Evolutionary conservation across 2,113 vertebrate genomes (phyloP).

Genomic region (Sporophila hypoxantha): DNA sequence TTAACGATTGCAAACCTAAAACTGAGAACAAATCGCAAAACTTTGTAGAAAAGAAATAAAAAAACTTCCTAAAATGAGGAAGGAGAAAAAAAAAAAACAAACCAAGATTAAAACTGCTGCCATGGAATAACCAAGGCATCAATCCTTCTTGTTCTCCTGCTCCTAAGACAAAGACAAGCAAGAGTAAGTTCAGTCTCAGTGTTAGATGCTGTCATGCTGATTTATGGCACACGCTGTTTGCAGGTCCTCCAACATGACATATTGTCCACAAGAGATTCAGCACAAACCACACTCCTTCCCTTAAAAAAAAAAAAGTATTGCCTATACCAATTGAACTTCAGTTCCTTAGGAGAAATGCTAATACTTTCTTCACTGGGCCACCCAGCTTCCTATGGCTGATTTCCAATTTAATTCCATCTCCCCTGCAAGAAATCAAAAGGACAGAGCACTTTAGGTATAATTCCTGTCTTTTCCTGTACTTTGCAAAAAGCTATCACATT

Average conservation of each 20-base stretch:
- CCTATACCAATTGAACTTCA: slow-evolving; percentile 23
- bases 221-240: not conserved
- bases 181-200: slow-evolving; percentile 34
- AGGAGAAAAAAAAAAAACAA: not conserved
- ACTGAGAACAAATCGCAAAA: not conserved
- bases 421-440: not conserved
- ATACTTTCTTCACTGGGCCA: not conserved
- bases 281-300: slow-evolving; percentile 6
- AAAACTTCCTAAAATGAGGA: not conserved
- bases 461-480: not conserved
- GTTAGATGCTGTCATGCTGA: slow-evolving; percentile 3
- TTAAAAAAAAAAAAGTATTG: not conserved
- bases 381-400: not conserved
- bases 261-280: not conserved
- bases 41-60: not conserved
- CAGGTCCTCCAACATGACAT: slow-evolving; percentile 10
- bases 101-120: slow-evolving; percentile 4
- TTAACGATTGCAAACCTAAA: not conserved
- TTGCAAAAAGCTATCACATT: not conserved
- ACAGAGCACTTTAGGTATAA: not conserved
- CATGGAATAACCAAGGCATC: slow-evolving; percentile 26
- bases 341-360: slow-evolving; percentile 21
- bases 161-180: slow-evolving; percentile 45
- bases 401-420: not conserved
- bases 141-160: slow-evolving; percentile 5